Percentiles rank a stretch among this genome's conserved stretches.
Conservation (phyloP, 2,888 invertebrate genomes). For the Sinelater perroti region DNA sequence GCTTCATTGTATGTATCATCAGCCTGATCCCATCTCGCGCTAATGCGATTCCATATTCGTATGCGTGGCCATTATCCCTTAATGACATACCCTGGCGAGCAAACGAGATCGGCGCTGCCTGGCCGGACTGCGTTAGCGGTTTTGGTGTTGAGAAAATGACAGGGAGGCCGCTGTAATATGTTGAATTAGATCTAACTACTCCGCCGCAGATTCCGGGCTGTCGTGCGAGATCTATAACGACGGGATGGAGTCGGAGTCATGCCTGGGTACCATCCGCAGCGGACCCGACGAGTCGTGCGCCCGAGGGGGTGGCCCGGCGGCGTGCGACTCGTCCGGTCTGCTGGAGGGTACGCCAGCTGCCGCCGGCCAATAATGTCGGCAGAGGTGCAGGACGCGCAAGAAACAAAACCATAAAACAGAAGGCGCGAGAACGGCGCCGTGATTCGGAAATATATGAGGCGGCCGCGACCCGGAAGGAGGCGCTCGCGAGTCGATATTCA, state of each 20-base stretch:
- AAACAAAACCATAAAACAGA: conserved; percentile 52
- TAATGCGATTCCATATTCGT: conserved; percentile 41
- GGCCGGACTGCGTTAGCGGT: conserved; percentile 42
- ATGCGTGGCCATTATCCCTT: conserved; percentile 40
- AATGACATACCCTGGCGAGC: conserved; percentile 39
- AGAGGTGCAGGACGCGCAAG: conserved; percentile 46
- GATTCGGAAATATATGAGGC: conserved; percentile 43
- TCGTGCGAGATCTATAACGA: conserved; percentile 46
- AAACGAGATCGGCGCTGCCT: conserved; percentile 39
- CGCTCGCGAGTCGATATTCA: conserved; percentile 45
- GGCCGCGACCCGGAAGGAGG: conserved; percentile 21
- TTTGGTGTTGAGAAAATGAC: conserved; percentile 45
- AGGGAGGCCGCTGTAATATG: conserved; percentile 44
- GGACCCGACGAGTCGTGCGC: conserved; percentile 31
- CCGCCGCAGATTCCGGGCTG: conserved; percentile 40
- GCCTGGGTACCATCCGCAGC: conserved; percentile 43
- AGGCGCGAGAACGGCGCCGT: conserved; percentile 50
- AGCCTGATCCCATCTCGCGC: conserved; percentile 32
- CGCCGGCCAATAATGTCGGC: conserved; percentile 50
- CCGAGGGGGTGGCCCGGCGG: conserved; percentile 11
- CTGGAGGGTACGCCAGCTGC: conserved; percentile 50
- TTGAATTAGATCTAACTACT: conserved; percentile 49
- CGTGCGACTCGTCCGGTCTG: conserved; percentile 37
- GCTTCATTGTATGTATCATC: conserved; percentile 34
- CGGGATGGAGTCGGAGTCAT: conserved; percentile 47